These are phyloP conservation scores for Anas capensis DNA, from an alignment of 2,797 vertebrate genomes.

Conservation along the genomic window DNA sequence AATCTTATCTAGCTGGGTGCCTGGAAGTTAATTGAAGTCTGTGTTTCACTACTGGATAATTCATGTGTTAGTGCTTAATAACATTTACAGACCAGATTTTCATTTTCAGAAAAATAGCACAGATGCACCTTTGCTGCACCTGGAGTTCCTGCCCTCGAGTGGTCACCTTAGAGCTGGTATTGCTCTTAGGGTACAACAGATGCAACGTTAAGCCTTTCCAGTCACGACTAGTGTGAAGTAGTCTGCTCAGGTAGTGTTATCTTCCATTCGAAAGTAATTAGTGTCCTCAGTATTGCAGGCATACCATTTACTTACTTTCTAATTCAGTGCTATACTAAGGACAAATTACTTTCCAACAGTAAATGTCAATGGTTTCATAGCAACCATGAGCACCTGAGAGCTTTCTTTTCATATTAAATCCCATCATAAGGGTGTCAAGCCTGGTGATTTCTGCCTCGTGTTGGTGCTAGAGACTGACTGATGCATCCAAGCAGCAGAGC, in stretches of 20 bases:
- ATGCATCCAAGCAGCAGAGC: background rate
- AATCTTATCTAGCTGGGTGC: background rate
- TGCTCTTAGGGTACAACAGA: background rate
- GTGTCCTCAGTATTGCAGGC: background rate
- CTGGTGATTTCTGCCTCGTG: background rate
- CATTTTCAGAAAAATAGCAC: background rate
- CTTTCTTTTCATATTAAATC: slow-evolving; percentile 47
- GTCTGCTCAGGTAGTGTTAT: background rate
- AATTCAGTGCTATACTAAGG: slow-evolving; percentile 34
- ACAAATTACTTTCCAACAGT: slow-evolving; percentile 46
- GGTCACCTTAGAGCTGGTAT: background rate
- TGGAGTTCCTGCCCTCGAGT: background rate
- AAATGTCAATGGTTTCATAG: slow-evolving; percentile 65
- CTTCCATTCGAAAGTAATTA: slow-evolving; percentile 34
- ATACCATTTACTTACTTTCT: slow-evolving; percentile 45
- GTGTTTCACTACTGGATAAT: background rate
- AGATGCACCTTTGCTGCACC: background rate
- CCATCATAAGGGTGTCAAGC: background rate
- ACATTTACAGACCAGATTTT: background rate
- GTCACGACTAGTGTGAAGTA: background rate
- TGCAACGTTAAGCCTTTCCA: background rate
- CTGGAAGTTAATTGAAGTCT: background rate
- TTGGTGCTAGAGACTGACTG: background rate
- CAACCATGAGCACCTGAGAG: slow-evolving; percentile 53
- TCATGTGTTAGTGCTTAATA: background rate